phyloP scores from a whole-genome alignment of 1,140 invertebrate species.

The Ylistrum balloti region DNA sequence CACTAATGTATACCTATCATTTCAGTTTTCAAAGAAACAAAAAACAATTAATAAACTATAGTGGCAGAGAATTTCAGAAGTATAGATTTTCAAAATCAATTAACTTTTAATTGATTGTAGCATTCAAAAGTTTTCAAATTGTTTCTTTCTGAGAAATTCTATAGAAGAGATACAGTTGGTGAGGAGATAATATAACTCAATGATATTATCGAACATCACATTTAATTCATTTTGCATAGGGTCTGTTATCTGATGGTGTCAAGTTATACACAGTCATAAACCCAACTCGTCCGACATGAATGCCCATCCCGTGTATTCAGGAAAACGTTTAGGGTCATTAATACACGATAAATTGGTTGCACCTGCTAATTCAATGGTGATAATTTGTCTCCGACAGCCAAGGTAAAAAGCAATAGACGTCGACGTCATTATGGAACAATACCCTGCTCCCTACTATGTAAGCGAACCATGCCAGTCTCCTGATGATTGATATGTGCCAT shows the following conservation, averaged over 20 bases:
- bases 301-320: conserved; percentile 31
- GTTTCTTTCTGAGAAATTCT: conserved; percentile 13
- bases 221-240: conserved; percentile 8
- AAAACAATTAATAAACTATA: neutral
- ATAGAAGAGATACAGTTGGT: neutral
- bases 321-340: conserved; percentile 20
- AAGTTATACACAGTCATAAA: neutral
- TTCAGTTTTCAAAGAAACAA: neutral
- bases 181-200: neutral
- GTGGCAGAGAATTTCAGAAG: neutral
- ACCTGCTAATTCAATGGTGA: conserved; percentile 33
- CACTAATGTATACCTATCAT: no score
- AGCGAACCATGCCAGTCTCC: neutral
- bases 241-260: conserved; percentile 11
- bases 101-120: neutral
- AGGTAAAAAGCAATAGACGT: conserved; percentile 39
- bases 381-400: conserved; percentile 25
- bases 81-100: conserved; percentile 36
- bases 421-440: conserved; percentile 7
- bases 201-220: conserved; percentile 10
- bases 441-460: neutral
- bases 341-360: conserved; percentile 32
- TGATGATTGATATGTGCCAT: conserved; percentile 6
- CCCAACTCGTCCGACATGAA: neutral
- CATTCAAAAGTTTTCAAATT: neutral